These are phyloP conservation scores for Platichthys stellatus DNA, from an alignment of 2,113 vertebrate genomes.

Conservation along the genomic window DNA sequence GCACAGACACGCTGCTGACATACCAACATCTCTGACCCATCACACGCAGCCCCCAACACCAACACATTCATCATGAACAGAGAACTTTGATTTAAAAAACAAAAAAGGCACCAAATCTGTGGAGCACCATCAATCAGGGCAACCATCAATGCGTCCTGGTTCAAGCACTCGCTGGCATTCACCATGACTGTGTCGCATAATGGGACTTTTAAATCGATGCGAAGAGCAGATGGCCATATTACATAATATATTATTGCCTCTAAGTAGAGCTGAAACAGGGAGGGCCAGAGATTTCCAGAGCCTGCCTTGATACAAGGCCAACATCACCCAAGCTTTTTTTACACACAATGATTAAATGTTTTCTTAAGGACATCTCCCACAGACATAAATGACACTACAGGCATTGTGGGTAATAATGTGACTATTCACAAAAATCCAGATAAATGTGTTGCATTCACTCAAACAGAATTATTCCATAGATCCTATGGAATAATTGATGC, in stretches of 20 bases:
- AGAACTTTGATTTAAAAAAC: background rate
- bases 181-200: conserved; percentile 11
- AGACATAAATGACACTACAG: background rate
- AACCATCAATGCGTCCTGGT: background rate
- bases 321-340: conserved; percentile 8
- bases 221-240: conserved; percentile 76
- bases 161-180: conserved; percentile 23
- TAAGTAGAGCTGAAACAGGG: conserved; percentile 62
- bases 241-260: conserved; percentile 73
- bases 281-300: conserved; percentile 42
- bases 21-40: background rate
- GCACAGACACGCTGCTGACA: background rate
- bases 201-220: conserved; percentile 64
- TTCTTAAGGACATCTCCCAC: background rate
- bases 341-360: background rate
- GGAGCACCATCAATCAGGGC: background rate
- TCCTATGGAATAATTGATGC: too few relatives aligned
- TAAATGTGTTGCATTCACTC: background rate
- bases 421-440: background rate
- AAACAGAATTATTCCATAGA: background rate
- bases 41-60: background rate
- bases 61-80: background rate
- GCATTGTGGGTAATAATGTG: background rate
- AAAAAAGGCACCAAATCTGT: background rate
- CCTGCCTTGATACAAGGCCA: conserved; percentile 34